These are phyloP conservation scores for Psilopogon haemacephalus DNA, from an alignment of 2,113 vertebrate genomes.

Conservation along the genomic window DNA sequence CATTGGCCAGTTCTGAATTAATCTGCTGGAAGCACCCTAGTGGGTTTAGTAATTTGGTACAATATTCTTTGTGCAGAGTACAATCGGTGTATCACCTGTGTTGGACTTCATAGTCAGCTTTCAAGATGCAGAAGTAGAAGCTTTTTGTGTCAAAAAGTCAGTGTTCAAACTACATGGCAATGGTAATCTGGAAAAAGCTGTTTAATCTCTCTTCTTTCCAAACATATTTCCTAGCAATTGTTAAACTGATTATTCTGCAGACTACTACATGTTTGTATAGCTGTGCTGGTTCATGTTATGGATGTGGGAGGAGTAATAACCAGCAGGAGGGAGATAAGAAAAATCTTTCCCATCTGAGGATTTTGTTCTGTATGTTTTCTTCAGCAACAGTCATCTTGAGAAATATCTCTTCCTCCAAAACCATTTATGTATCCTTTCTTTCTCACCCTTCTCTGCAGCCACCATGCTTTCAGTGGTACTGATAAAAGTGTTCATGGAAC, in stretches of 20 bases:
- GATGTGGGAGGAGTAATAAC: neutral
- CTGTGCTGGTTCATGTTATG: neutral
- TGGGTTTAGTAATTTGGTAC: neutral
- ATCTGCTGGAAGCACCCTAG: neutral
- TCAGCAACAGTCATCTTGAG: neutral
- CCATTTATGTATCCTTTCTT: neutral
- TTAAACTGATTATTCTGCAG: neutral
- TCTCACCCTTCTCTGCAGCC: neutral
- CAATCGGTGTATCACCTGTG: neutral
- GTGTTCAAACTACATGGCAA: neutral
- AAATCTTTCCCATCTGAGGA: conserved; percentile 4
- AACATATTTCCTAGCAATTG: neutral
- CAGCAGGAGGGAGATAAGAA: neutral
- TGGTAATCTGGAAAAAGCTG: neutral
- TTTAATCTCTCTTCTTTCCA: neutral
- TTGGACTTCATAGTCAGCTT: neutral
- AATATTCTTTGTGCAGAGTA: neutral
- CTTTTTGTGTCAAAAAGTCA: neutral
- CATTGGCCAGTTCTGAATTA: neutral
- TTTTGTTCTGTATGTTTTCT: neutral
- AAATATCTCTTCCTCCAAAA: neutral
- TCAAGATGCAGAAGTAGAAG: neutral
- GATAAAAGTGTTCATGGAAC: neutral
- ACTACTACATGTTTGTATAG: conserved; percentile 12
- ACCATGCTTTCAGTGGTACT: neutral